Evolutionary conservation across 2,113 vertebrate genomes (phyloP), one percentile per base, ranked within the genome.

Genomic region (Megaptera novaeangliae): DNA sequence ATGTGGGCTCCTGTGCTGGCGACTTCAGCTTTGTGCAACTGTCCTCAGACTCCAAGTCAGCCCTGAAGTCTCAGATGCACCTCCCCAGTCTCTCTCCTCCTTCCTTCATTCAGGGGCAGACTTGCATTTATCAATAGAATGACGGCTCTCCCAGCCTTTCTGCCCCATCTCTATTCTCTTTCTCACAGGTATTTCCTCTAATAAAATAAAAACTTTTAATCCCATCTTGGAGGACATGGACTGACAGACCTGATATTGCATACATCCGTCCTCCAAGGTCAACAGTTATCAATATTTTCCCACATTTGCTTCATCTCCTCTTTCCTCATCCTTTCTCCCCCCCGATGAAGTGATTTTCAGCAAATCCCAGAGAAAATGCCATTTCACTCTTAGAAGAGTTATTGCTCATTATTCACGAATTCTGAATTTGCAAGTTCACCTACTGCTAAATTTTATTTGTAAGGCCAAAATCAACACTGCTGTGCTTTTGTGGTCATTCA

Each of bases 81-180:
- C 72, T 27, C 5, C 7, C 14, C 31, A 12, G 6, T 5, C 46
- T 71, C 57, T 61, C 29, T 6, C 5, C 44, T 84, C 25, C 57
- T 46, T 90, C 20, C 41, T 41, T 77, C 18, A 27, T 23, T 46
- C 8, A 13, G 52, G 4, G 20, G 64, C 44, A 75, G 68, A 46
- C 59, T 91, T 9, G 3, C 5, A 10, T 46, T 59, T 23, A 52
- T 52, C 52, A 52, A 18, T 18, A 72, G 78, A 82, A 34, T 29
- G 46, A 34, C 0, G 29, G 6, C 72, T 39, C 34, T 64, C 36
- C n/a, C 34, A 81, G 34, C 15, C 68, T 64, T 44, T 15, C 86
- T 81, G 87, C 11, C 81, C 69, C 71, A 84, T 88, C 44, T 69
- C 36, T 80, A 21, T n/a, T 77, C 82, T 71, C 69, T 88, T 90